Percentiles rank a stretch among this genome's conserved stretches.
These are phyloP conservation scores for Eubasilissa splendida DNA, from an alignment of 2,888 invertebrate species.

Conservation along the genomic window DNA sequence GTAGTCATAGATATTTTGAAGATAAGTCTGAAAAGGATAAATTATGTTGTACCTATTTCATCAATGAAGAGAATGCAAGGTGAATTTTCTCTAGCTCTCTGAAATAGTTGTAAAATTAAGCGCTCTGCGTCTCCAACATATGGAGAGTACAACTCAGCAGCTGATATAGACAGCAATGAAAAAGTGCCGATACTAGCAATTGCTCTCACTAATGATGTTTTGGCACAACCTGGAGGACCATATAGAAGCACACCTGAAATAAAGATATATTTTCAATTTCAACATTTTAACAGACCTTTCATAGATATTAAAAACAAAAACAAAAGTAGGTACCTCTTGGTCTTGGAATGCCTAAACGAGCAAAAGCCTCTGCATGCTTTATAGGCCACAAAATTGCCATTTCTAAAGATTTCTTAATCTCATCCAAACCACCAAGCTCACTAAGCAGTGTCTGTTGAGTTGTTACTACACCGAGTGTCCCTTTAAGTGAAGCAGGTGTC, in stretches of 20 bases:
- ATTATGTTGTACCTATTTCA: constrained; percentile 71
- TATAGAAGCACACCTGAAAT: constrained; percentile 72
- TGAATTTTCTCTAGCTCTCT: constrained; percentile 73
- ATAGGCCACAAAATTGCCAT: constrained; percentile 75
- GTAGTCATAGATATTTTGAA: neutral
- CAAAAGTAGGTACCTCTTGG: constrained; percentile 67
- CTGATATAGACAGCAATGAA: constrained; percentile 73
- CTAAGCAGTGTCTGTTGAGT: constrained; percentile 66
- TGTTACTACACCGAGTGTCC: constrained; percentile 66
- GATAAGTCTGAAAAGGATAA: neutral
- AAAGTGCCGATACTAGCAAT: constrained; percentile 71
- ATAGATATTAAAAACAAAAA: neutral
- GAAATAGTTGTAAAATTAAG: constrained; percentile 73
- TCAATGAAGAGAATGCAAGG: constrained; percentile 77
- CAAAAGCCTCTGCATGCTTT: constrained; percentile 70
- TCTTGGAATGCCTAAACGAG: constrained; percentile 71
- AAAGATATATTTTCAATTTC: constrained; percentile 41
- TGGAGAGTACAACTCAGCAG: constrained; percentile 77
- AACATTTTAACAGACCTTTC: neutral
- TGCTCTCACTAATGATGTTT: constrained; percentile 75
- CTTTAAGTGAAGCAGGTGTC: constrained; percentile 67
- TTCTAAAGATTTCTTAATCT: constrained; percentile 70
- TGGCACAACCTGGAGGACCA: constrained; percentile 80
- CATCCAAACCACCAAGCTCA: constrained; percentile 72
- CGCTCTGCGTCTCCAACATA: constrained; percentile 78